These are phyloP conservation scores for Pantherophis vulpinus DNA, from an alignment of 2,797 vertebrate species.

Conservation along the genomic window DNA sequence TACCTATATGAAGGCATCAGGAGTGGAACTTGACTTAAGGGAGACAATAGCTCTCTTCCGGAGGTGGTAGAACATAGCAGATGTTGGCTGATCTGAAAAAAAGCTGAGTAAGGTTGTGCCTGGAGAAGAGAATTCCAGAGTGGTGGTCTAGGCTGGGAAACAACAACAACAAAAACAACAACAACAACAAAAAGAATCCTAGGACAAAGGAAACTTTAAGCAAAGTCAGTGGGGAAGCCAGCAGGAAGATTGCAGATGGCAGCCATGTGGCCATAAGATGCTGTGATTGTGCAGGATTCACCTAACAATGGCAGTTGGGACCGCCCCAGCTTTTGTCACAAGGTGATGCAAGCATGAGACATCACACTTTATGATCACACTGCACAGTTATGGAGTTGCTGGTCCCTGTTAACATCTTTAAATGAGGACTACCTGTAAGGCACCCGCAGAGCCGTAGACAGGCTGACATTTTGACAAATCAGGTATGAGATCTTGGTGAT, in stretches of 20 bases:
- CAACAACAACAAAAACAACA: not conserved
- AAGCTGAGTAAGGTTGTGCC: not conserved
- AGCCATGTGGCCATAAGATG: too few relatives aligned
- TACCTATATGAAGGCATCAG: too few relatives aligned
- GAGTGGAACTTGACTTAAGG: not conserved
- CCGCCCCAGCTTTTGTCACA: not conserved
- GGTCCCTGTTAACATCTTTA: not conserved
- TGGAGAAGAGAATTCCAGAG: not conserved
- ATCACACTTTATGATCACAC: too few relatives aligned
- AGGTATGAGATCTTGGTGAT: not conserved
- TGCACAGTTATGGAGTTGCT: not conserved
- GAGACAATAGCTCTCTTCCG: too few relatives aligned
- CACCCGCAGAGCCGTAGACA: not conserved
- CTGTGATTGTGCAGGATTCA: not conserved
- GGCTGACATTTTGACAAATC: not conserved
- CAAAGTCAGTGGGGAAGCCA: not conserved
- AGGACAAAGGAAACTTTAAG: not conserved
- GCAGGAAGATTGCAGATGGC: not conserved
- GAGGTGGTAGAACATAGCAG: not conserved
- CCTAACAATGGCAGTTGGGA: not conserved
- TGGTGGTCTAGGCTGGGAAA: not conserved
- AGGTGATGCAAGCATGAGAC: not conserved
- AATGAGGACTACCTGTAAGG: not conserved
- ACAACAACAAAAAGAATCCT: not conserved
- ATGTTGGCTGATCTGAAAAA: not conserved